Percentiles rank a stretch among this genome's conserved stretches.
Conservation (phyloP, 2,113 vertebrate genomes). For the Ariopsis seemanni region DNA sequence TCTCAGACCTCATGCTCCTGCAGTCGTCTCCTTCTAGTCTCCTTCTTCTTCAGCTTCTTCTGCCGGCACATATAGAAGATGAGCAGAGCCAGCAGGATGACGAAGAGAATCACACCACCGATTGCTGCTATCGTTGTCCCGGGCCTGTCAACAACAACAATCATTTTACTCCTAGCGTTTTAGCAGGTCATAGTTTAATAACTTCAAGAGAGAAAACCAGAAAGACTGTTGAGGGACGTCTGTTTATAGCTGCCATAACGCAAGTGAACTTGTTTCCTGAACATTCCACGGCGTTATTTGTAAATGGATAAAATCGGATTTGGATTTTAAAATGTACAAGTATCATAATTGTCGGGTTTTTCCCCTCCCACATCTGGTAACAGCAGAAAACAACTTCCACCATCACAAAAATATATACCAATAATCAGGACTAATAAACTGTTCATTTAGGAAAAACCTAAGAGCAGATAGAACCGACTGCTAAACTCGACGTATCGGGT, state of each 20-base stretch:
- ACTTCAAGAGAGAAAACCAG: not conserved
- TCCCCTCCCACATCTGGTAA: not conserved
- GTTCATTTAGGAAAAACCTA: too few species aligned
- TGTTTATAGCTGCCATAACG: not conserved
- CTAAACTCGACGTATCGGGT: too few species aligned
- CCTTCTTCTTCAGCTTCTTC: slow-evolving; percentile 84
- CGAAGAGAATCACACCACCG: slow-evolving; percentile 82
- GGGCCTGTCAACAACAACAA: slow-evolving; percentile 67
- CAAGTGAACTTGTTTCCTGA: not conserved
- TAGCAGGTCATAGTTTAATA: not conserved
- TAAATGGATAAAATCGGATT: not conserved
- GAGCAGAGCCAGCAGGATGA: slow-evolving; percentile 78
- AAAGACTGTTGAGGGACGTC: too few species aligned
- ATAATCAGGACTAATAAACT: too few species aligned
- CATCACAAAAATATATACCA: too few species aligned
- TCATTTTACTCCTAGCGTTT: not conserved
- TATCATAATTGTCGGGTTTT: too few species aligned
- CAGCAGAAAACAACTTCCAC: not conserved
- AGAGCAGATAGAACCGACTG: too few species aligned
- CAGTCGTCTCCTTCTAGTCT: slow-evolving; percentile 82
- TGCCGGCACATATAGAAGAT: slow-evolving; percentile 81
- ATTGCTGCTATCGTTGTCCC: slow-evolving; percentile 84
- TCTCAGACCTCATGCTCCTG: slow-evolving; percentile 87
- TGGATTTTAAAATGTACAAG: not conserved
- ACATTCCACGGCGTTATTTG: not conserved